phyloP scores from a whole-genome alignment of 2,797 vertebrate genomes.

The Spinibarbus caldwelli region DNA sequence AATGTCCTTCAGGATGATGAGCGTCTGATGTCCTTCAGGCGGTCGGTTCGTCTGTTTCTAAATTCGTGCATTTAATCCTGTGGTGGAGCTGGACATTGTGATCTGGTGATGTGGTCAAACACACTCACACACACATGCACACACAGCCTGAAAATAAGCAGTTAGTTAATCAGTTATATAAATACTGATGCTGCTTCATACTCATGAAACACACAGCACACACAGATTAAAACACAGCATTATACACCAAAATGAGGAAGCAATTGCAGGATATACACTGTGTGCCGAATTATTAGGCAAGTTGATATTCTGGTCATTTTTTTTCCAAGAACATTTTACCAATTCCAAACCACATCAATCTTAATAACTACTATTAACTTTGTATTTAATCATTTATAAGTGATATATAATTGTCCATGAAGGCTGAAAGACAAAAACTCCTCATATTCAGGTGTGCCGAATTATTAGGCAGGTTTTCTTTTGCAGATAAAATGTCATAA shows the following conservation, averaged over 20 bases:
- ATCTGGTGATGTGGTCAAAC: conserved; percentile 17
- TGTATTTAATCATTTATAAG: no score
- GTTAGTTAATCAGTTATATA: neutral
- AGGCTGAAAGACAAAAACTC: no score
- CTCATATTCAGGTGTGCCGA: no score
- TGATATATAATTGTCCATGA: no score
- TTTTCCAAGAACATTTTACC: no score
- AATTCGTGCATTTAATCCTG: conserved; percentile 48
- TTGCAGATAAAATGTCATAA: no score
- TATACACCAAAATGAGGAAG: neutral
- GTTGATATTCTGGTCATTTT: no score
- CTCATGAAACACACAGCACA: neutral
- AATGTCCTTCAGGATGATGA: neutral
- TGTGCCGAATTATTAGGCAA: no score
- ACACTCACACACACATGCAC: neutral
- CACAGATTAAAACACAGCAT: neutral
- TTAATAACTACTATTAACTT: no score
- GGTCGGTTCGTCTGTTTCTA: conserved; percentile 49
- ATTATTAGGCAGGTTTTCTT: no score
- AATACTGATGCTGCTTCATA: neutral
- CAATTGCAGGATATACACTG: neutral
- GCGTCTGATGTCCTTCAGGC: neutral
- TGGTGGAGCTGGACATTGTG: conserved; percentile 27
- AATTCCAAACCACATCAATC: no score
- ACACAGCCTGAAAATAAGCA: neutral